phyloP scores from a whole-genome alignment of 2,113 vertebrate genomes.

The Sialia sialis region DNA sequence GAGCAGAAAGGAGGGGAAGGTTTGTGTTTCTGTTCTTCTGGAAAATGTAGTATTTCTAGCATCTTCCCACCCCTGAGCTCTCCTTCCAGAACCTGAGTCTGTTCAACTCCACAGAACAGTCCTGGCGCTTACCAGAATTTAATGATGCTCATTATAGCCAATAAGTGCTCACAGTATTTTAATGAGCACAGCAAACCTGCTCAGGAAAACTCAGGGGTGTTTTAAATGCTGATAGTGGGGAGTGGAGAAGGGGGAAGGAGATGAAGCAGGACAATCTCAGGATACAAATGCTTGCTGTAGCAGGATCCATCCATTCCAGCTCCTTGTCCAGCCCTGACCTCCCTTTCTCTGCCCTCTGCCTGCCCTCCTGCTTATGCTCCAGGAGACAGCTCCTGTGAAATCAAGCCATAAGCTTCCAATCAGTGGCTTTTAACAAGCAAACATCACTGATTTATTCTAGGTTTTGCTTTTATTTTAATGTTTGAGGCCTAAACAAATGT shows the following conservation, averaged over 20 bases:
- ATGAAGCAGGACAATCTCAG: neutral
- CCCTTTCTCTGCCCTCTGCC: neutral
- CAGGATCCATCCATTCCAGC: neutral
- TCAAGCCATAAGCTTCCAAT: neutral
- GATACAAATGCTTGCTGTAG: neutral
- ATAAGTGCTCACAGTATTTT: conserved; percentile 32
- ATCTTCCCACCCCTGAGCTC: neutral
- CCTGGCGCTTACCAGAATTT: conserved; percentile 29
- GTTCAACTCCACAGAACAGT: neutral
- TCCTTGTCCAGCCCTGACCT: neutral
- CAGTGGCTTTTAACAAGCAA: neutral
- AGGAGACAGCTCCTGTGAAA: neutral
- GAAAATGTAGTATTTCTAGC: neutral
- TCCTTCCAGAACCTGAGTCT: neutral
- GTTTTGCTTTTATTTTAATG: neutral
- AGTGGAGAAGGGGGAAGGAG: neutral
- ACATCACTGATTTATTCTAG: neutral
- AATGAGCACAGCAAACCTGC: conserved; percentile 35
- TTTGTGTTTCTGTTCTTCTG: neutral
- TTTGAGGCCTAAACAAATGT: neutral
- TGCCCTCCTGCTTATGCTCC: neutral
- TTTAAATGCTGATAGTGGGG: conserved; percentile 9
- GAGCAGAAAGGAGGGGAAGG: neutral
- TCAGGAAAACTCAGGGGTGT: neutral
- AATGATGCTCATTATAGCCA: conserved; percentile 39